Evolutionary conservation across 2,888 invertebrate species (phyloP), one percentile per base, ranked within the genome.

Genomic region (Melieria picta): DNA sequence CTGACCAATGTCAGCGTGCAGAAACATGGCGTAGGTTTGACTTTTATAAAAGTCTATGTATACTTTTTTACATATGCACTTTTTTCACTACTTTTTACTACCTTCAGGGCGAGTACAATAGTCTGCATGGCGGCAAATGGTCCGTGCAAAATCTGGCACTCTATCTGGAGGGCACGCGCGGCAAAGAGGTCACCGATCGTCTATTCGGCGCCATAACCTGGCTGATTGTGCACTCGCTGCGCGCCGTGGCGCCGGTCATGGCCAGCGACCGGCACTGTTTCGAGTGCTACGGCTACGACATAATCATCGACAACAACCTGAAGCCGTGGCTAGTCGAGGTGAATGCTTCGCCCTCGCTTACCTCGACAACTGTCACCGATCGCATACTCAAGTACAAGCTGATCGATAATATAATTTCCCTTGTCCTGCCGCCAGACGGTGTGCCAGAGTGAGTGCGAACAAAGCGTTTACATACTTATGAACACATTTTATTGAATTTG

Each of bases 1-100:
- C 89, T 98, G 68, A 98, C 98, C 10, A 98, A 98, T 85, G 98
- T 98, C 5, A 97, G 98, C 72, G 96, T 98, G n/a, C 98, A 99
- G 87, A 98, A 97, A 86, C 96, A 97, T 83, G 97, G 97, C 77
- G 84, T 84, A 74, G 80, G 82, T 77, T 3, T 13, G 16, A 65
- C 30, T 30, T 30, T 30, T 30, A 30, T 3, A 30, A 30, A 30
- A 30, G 30, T 30, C 3, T 30, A 30, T 30, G 2, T 30, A 30
- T 30, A 30, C 3, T 30, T 30, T 16, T 30, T 30, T 30, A 30
- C 0, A 30, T 3, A 30, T 65, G 6, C 16, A 6, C 42, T 10
- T 5, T n/a, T 9, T 46, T 50, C 16, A 10, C 13, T 1, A 30
- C 10, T 55, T 45, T 42, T 46, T 64, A n/a, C 13, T 64, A 50